phyloP scores from a whole-genome alignment of 2,113 vertebrate genomes.

The Empidonax traillii region DNA sequence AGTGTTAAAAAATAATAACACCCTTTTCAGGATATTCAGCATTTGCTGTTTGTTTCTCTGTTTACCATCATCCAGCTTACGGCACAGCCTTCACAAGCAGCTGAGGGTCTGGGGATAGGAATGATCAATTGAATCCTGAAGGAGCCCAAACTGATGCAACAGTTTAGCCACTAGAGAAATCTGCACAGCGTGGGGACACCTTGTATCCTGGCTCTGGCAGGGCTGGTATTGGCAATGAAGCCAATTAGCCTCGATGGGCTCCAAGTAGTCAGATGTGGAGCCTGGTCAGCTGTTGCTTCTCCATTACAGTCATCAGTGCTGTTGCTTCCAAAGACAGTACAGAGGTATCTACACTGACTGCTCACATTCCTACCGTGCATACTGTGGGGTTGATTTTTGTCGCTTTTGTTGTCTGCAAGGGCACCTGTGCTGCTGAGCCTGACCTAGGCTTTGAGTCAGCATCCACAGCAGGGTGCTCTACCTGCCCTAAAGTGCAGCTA shows the following conservation, averaged over 20 bases:
- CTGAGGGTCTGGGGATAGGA: not conserved
- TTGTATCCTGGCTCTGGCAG: not conserved
- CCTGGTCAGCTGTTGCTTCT: not conserved
- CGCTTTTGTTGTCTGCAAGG: fast-evolving
- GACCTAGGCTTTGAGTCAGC: not conserved
- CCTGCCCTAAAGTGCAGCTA: not conserved
- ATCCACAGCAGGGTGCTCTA: not conserved
- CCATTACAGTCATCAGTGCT: not conserved
- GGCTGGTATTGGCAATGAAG: not conserved
- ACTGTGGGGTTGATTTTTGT: not conserved
- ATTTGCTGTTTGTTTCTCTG: not conserved
- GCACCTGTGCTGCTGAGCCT: not conserved
- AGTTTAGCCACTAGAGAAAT: not conserved
- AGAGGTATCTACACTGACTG: not conserved
- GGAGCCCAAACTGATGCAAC: not conserved
- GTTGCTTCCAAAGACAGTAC: not conserved
- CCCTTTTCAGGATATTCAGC: not conserved
- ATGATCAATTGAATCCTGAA: not conserved
- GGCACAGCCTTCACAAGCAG: not conserved
- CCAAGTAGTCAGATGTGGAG: not conserved
- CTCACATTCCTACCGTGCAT: fast-evolving
- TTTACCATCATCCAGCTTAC: not conserved
- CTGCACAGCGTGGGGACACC: fast-evolving
- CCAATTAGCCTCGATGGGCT: not conserved
- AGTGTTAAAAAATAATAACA: not conserved